Evolutionary conservation across 2,113 vertebrate genomes (phyloP), one percentile per base, ranked within the genome.

Genomic region (Dendropsophus ebraccatus): DNA sequence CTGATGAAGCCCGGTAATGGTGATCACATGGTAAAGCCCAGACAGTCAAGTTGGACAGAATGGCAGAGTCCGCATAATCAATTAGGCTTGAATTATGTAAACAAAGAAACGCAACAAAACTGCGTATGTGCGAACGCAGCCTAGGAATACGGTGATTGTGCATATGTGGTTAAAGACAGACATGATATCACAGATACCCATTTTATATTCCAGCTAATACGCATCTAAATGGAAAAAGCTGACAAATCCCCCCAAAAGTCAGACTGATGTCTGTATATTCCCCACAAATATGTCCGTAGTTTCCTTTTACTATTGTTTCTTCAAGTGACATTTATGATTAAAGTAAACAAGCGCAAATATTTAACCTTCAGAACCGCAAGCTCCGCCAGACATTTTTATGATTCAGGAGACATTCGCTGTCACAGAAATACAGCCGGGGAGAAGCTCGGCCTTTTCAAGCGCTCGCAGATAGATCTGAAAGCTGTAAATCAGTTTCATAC

Each of bases 401-500:
- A 77, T 65, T 75, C 73, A 32, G 7, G 54, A 76, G 52, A 65
- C 83, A 35, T n/a, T 84, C 49, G 70, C 32, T 41, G 58, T 58
- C 82, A 74, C 50, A 54, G 65, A 74, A 17, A 60, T 47, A 32
- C 70, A 25, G 70, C 35, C 45, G n/a, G 41, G 54, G 35, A 60
- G 70, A 74, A 30, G 19, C 35, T 21, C 37, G 70, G 70, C 37
- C 67, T 75, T 70, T 84, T 75, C 82, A 58, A 16, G 23, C 50
- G 41, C 70, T 74, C 28, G 2, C 25, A 47, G 73, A 75, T 58
- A 47, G 69, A 75, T 84, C 35, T 84, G 54, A 73, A 41, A 62
- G 50, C 23, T 35, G 52, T 72, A 75, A 37, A 74, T 84, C 72
- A 74, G 11, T 21, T 75, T 75, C 50, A 60, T 84, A 82, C 45